These are phyloP conservation scores for Ammospiza caudacuta DNA, from an alignment of 2,113 vertebrate species.

Conservation along the genomic window DNA sequence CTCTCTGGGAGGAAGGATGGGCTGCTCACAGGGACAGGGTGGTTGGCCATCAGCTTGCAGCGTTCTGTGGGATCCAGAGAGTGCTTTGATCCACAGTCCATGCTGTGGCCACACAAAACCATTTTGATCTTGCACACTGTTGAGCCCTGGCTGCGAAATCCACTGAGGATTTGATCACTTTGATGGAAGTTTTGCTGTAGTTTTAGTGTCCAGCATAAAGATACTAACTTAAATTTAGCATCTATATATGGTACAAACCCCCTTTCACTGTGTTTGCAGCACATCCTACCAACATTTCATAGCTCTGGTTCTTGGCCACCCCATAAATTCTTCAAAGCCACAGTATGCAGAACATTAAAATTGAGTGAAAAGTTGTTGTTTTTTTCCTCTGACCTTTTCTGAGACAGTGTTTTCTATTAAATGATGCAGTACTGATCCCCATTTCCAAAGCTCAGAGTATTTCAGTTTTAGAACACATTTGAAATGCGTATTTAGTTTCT, in stretches of 20 bases:
- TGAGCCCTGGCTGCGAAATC: background rate
- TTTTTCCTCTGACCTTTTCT: background rate
- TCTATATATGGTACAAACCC: background rate
- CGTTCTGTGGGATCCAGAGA: background rate
- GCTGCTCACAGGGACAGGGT: background rate
- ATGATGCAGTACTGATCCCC: background rate
- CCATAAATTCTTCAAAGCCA: background rate
- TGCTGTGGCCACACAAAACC: background rate
- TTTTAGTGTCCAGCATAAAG: background rate
- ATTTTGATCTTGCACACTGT: background rate
- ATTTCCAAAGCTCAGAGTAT: background rate
- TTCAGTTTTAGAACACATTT: conserved; percentile 8
- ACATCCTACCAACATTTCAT: background rate
- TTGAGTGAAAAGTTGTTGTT: background rate
- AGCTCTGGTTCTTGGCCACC: background rate
- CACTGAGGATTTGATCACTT: background rate
- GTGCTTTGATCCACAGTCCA: background rate
- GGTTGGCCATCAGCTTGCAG: background rate
- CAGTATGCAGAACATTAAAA: background rate
- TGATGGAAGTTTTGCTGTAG: background rate
- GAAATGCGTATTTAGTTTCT: background rate
- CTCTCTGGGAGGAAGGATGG: background rate
- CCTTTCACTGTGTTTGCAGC: background rate
- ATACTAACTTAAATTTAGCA: background rate
- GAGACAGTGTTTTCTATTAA: background rate